Evolutionary conservation across 2,113 vertebrate species (phyloP).

Genomic region (Monarcha castaneiventris): DNA sequence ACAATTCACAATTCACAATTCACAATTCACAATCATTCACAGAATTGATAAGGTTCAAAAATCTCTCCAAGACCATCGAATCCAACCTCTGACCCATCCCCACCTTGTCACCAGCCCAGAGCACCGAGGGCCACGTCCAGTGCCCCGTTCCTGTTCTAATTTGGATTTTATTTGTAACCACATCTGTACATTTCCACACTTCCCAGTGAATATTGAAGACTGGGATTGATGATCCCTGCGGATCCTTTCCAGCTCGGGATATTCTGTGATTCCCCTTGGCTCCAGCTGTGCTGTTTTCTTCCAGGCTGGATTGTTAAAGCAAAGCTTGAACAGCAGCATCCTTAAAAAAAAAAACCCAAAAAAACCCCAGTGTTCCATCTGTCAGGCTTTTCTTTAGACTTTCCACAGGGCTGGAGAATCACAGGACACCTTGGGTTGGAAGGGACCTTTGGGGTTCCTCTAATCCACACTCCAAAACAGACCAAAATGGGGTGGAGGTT

Average conservation of each 20-base stretch:
- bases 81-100: neutral
- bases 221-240: neutral
- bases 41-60: fast-evolving
- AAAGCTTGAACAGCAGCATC: neutral
- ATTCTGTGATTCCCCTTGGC: neutral
- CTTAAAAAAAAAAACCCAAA: neutral
- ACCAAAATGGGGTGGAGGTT: neutral
- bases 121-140: neutral
- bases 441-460: neutral
- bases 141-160: neutral
- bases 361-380: neutral
- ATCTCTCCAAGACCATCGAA: neutral
- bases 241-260: neutral
- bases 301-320: neutral
- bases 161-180: neutral
- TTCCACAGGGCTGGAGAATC: neutral
- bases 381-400: neutral
- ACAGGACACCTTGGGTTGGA: neutral
- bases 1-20: too few relatives aligned
- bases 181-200: neutral
- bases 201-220: fast-evolving
- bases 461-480: neutral
- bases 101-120: neutral
- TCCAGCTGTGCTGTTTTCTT: neutral
- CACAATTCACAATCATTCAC: too few relatives aligned